Evolutionary conservation across 2,113 vertebrate species (phyloP), one percentile per base, ranked within the genome.

Genomic region (Motacilla alba): DNA sequence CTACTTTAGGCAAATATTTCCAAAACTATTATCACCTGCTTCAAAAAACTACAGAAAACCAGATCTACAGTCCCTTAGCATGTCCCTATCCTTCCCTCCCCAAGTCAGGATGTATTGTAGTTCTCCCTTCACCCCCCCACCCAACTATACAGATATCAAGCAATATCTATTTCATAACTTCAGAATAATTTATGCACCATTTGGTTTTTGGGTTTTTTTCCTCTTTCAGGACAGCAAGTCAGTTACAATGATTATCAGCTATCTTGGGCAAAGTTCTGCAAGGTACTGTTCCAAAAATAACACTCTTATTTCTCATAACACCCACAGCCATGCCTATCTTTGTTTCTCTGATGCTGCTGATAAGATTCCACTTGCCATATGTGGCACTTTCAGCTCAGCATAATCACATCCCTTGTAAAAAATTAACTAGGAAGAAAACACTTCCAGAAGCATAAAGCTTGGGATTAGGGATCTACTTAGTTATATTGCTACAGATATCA

Each of bases 211-310:
- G 49, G 28, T 28, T 49, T 37, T 43, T 31, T 41, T 13, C 15
- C 5, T 0, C 11, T 58, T 77, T 81, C 52, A 99, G 99, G 98
- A 88, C 99, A 98, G 58, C 98, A 98, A 31, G 91, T 97, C 50
- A 98, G 96, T 96, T 98, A 98, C 91, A 98, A 83, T 60, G 99
- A 99, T 92, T 98, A 98, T 75, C 99, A 99, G 2, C 98, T 99
- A 33, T 98, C 98, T 89, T 99, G 99, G 99, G 98, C 99, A 39
- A 99, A 98, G 97, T 99, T 99, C 97, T 99, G 98, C 78, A 99
- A 99, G 98, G 99, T 99, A 98, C 18, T 60, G 43, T 49, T 80
- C 52, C 21, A n/a, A 66, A 83, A 84, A 20, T n/a, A 74, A 60
- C 81, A 67, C 9, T 62, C 35, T 28, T 56, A 30, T 23, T 33